A percentile compares a stretch with the other conserved stretches of the same genome.
Evolutionary conservation across 2,888 invertebrate genomes (phyloP).

Genomic region (Meandrusa payeni): DNA sequence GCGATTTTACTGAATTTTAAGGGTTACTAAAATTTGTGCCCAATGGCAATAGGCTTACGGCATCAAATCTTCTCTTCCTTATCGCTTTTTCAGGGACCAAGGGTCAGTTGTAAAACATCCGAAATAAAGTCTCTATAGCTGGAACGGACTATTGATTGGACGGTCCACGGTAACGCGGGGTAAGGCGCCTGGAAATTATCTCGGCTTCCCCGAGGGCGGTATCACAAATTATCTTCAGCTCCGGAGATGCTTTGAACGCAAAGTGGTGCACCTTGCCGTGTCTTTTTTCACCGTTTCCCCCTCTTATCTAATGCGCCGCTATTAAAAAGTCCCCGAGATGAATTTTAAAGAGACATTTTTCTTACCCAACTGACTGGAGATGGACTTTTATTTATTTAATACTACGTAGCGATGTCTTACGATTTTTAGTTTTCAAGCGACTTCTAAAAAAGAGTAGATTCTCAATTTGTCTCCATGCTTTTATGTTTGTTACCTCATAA

Average conservation of each 20-base stretch:
- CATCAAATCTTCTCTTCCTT: too few species aligned
- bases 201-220: conserved; percentile 17
- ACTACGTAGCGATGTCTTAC: conserved; percentile 13
- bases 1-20: too few species aligned
- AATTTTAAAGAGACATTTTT: conserved; percentile 44
- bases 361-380: conserved; percentile 23
- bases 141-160: conserved; percentile 6
- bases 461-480: too few species aligned
- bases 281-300: conserved; percentile 35
- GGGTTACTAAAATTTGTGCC: too few species aligned
- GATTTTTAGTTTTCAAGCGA: too few species aligned
- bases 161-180: not conserved
- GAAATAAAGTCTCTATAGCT: not conserved
- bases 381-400: conserved; percentile 26
- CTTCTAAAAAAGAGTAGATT: too few species aligned
- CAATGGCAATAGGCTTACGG: too few species aligned
- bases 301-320: conserved; percentile 37
- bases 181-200: conserved; percentile 9
- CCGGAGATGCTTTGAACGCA: conserved; percentile 28
- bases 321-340: conserved; percentile 44
- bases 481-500: too few species aligned
- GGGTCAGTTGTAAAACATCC: too few species aligned
- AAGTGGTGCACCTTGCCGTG: conserved; percentile 28
- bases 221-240: conserved; percentile 30
- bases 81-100: too few species aligned